Evolutionary conservation across 2,113 vertebrate species (phyloP), one percentile per base, ranked within the genome.

Genomic region (Nibea coibor): DNA sequence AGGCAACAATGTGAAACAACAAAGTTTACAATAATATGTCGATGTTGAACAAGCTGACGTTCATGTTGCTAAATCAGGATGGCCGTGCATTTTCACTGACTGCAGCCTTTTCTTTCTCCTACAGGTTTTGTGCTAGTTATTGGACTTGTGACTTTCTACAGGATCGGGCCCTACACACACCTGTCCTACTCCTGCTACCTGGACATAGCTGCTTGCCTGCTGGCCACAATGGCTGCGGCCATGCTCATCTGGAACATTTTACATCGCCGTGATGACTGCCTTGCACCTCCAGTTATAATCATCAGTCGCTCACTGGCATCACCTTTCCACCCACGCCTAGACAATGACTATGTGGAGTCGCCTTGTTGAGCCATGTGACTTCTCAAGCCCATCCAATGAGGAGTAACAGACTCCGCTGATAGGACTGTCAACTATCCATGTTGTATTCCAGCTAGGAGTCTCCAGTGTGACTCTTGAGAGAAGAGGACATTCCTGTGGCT

Each of bases 161-260:
- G 96, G 39, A 97, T 99, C 0, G 98, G 98, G 3, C 97, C 98
- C 0, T 96, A 97, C 92, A 99, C 96, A 76, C 96, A 90, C 86
- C 94, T 99, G 72, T 97, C 97, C 3, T 99, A 97, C 96, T 99
- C 98, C n/a, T 99, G 98, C 93, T 99, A 99, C 75, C 82, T 98
- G 91, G 95, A 99, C 93, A 98, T 99, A 1, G 96, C 95, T 0
- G 97, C 97, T 54, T 99, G 98, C 87, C 96, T 99, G 16, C 79
- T 98, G 89, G 97, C 98, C 84, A 99, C 98, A 0, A 75, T 97
- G 88, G 96, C 98, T 1, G 98, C 98, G 0, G 98, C 98, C 91
- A 96, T 98, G 91, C 96, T 99, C 20, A 99, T 99, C 88, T 99
- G 98, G 98, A 97, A 99, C 91, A 96, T 99, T 89, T 95, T 99